Percentiles rank a stretch among this genome's conserved stretches.
phyloP scores from a whole-genome alignment of 1,140 invertebrate species.

The Drosophila pandora region DNA sequence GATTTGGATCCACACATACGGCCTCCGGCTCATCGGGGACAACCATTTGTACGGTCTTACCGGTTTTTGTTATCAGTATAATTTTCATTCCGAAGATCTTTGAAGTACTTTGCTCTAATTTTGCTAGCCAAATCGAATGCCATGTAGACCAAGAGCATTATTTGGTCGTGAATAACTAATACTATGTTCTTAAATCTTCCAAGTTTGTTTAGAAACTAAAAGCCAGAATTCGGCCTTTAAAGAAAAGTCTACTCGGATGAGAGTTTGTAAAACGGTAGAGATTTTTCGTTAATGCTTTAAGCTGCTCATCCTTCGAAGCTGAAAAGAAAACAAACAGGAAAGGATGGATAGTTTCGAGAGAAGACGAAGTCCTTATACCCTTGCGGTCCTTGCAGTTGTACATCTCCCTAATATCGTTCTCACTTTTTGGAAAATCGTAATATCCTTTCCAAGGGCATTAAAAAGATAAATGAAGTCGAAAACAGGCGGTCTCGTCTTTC shows the following conservation, averaged over 20 bases:
- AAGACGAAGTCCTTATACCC: too few species aligned
- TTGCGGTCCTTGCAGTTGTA: too few species aligned
- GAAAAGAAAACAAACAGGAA: background rate
- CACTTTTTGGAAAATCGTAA: too few species aligned
- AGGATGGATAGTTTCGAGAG: too few species aligned
- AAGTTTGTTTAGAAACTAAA: background rate
- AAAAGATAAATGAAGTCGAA: constrained; percentile 51
- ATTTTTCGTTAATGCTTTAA: constrained; percentile 28
- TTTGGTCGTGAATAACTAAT: background rate
- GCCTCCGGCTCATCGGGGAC: background rate
- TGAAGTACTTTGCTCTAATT: background rate
- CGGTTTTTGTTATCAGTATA: constrained; percentile 44
- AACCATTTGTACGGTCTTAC: constrained; percentile 39
- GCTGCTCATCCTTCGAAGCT: constrained; percentile 4
- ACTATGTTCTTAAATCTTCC: background rate
- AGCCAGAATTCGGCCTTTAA: background rate
- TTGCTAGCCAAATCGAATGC: background rate
- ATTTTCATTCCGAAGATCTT: constrained; percentile 39
- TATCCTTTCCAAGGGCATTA: constrained; percentile 15
- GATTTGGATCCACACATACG: background rate
- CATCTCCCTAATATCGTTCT: background rate
- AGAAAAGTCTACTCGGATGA: constrained; percentile 9
- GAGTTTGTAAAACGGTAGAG: background rate
- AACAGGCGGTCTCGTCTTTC: constrained; percentile 48
- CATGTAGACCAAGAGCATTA: background rate